phyloP scores from a whole-genome alignment of 2,888 invertebrate genomes.

The Biston betularia region DNA sequence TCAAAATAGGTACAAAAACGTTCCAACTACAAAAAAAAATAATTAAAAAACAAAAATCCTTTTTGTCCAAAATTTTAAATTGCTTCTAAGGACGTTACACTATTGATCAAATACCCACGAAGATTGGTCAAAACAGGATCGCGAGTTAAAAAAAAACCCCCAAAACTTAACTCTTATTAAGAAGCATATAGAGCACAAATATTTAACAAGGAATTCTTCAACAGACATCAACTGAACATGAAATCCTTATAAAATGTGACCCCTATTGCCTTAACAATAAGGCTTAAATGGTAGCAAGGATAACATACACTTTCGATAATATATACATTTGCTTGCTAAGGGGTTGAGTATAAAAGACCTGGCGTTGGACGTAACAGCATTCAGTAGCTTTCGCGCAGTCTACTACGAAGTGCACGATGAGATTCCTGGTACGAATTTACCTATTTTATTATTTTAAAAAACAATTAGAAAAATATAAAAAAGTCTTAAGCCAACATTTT shows the following conservation, averaged over 20 bases:
- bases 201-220: slow-evolving; percentile 23
- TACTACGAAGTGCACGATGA: slow-evolving; percentile 83
- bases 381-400: slow-evolving; percentile 85
- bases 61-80: no score
- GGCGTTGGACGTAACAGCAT: slow-evolving; percentile 60
- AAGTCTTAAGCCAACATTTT: not conserved
- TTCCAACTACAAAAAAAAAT: no score
- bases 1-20: no score
- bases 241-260: slow-evolving; percentile 30
- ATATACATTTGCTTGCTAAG: slow-evolving; percentile 43
- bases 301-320: slow-evolving; percentile 61
- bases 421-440: slow-evolving; percentile 77
- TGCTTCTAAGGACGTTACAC: no score
- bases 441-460: slow-evolving; percentile 40
- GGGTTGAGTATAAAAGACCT: slow-evolving; percentile 75
- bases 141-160: not conserved
- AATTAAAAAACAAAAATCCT: no score
- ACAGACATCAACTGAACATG: slow-evolving; percentile 5
- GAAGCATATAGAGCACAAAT: slow-evolving; percentile 18
- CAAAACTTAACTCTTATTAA: slow-evolving; percentile 15
- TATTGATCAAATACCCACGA: no score
- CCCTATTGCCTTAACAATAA: slow-evolving; percentile 35
- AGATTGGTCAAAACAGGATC: not conserved
- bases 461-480: slow-evolving; percentile 19
- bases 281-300: slow-evolving; percentile 50